A percentile compares a stretch with the other conserved stretches of the same genome.
These are phyloP conservation scores for Mobula birostris DNA, from an alignment of 2,113 vertebrate genomes.

Conservation along the genomic window DNA sequence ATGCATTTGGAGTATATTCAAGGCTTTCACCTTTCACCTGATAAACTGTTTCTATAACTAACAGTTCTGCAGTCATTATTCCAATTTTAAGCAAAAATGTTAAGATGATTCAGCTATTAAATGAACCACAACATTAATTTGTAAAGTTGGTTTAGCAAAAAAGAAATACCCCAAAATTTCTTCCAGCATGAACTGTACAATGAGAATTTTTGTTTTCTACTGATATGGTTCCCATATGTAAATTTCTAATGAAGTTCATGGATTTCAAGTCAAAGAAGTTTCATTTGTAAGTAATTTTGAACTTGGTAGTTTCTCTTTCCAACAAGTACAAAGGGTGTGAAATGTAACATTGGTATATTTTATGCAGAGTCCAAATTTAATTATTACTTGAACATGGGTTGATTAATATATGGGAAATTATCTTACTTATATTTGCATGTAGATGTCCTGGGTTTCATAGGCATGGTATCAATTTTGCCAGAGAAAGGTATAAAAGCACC, in stretches of 20 bases:
- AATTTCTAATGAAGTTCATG: neutral
- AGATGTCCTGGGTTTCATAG: neutral
- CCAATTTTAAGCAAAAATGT: neutral
- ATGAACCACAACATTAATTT: neutral
- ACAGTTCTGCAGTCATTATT: neutral
- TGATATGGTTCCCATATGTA: neutral
- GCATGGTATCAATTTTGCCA: neutral
- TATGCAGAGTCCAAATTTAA: neutral
- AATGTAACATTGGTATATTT: neutral
- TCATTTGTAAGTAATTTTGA: neutral
- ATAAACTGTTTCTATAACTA: neutral
- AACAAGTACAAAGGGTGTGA: neutral
- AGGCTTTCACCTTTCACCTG: neutral
- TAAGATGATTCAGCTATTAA: neutral
- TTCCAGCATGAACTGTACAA: neutral
- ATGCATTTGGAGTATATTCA: neutral
- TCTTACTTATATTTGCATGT: neutral
- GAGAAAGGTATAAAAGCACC: neutral
- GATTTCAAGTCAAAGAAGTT: neutral
- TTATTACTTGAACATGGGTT: neutral
- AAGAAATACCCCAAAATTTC: too few relatives aligned
- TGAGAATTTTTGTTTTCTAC: neutral
- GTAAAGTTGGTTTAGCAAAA: too few relatives aligned
- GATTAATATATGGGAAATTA: neutral
- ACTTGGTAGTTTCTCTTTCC: neutral